Percentiles rank a stretch among this genome's conserved stretches.
phyloP scores from a whole-genome alignment of 2,113 vertebrate species.

The Pelvicachromis taeniatus region DNA sequence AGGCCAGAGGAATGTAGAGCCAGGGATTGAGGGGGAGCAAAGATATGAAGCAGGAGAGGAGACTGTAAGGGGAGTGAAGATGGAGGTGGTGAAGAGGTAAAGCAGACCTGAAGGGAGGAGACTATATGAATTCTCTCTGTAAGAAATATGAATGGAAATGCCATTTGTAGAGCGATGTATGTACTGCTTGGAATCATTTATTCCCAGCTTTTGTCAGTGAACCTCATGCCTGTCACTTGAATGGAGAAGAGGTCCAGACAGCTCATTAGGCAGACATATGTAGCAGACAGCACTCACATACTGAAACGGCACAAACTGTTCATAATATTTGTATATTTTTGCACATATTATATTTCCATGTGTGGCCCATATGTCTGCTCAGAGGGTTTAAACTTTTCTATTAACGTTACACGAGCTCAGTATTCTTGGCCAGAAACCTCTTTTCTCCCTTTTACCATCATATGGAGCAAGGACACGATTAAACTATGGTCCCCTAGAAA shows the following conservation, averaged over 20 bases:
- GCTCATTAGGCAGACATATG: neutral
- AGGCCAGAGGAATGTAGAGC: slow-evolving; percentile 55
- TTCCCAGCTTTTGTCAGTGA: neutral
- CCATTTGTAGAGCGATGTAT: neutral
- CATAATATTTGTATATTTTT: neutral
- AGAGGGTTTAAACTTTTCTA: neutral
- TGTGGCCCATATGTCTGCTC: neutral
- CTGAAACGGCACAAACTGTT: neutral
- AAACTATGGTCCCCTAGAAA: accelerated
- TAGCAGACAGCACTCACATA: neutral
- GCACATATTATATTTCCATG: neutral
- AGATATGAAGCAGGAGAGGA: neutral
- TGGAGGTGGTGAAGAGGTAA: neutral
- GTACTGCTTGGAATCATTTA: neutral
- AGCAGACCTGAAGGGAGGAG: neutral
- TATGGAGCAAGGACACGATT: neutral
- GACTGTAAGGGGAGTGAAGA: neutral
- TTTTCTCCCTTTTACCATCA: neutral
- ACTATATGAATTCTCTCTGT: neutral
- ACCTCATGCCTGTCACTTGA: neutral
- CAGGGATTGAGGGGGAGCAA: neutral
- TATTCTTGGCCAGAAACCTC: neutral
- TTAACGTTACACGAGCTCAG: neutral
- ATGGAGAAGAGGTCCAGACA: neutral
- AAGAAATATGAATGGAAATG: neutral